Conservation (phyloP, 2,888 invertebrate species). For the Diogma glabrata region DNA sequence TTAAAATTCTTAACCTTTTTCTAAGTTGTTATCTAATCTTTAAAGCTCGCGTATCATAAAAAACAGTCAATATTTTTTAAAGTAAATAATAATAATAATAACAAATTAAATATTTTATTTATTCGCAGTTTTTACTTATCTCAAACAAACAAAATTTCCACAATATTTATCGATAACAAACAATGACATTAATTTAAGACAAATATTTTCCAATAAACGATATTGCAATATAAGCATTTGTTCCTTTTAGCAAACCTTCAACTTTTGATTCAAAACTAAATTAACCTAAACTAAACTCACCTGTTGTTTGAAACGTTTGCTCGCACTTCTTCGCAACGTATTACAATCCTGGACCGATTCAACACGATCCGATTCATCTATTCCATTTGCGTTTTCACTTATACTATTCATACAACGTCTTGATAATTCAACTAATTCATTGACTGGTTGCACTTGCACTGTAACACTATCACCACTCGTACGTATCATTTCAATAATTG, state of each 20-base stretch:
- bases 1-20: too few relatives aligned
- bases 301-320: slow-evolving; percentile 56
- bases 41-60: too few relatives aligned
- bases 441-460: slow-evolving; percentile 88
- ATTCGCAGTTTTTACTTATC: too few relatives aligned
- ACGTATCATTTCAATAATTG: slow-evolving; percentile 87
- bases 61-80: too few relatives aligned
- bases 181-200: too few relatives aligned
- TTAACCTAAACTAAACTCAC: slow-evolving; percentile 22
- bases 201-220: too few relatives aligned
- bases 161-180: too few relatives aligned
- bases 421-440: slow-evolving; percentile 82
- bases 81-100: too few relatives aligned
- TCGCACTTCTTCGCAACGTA: slow-evolving; percentile 72
- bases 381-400: slow-evolving; percentile 17
- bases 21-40: too few relatives aligned
- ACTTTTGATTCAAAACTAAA: neutral
- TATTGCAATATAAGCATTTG: too few relatives aligned
- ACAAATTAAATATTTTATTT: too few relatives aligned
- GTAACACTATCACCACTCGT: slow-evolving; percentile 70
- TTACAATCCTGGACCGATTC: slow-evolving; percentile 43
- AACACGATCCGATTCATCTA: slow-evolving; percentile 19
- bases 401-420: slow-evolving; percentile 48
- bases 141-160: too few relatives aligned
- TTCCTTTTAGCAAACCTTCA: neutral